These are phyloP conservation scores for Chloropsis cyanopogon DNA, from an alignment of 2,113 vertebrate species.

Conservation along the genomic window DNA sequence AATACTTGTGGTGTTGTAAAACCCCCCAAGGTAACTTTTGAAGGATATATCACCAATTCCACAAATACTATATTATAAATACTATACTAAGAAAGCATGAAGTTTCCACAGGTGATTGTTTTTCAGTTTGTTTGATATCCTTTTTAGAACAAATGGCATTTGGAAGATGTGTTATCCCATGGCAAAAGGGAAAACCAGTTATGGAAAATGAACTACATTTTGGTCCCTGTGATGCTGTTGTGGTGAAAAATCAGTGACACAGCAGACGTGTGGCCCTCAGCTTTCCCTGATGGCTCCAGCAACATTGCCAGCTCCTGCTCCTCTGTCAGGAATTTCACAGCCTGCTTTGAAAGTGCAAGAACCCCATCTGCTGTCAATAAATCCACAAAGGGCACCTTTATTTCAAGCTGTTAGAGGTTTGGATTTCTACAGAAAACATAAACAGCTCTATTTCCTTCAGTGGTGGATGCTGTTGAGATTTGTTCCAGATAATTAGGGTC, in stretches of 20 bases:
- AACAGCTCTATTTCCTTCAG: neutral
- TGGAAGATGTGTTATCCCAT: neutral
- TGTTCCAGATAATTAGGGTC: neutral
- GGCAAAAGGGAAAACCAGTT: neutral
- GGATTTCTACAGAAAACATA: neutral
- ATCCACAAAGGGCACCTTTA: neutral
- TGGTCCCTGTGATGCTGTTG: neutral
- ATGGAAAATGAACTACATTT: neutral
- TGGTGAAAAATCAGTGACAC: neutral
- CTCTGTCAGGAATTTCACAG: conserved; percentile 13
- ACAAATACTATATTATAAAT: rapidly evolving
- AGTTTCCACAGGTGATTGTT: neutral
- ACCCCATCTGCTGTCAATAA: neutral
- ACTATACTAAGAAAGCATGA: neutral
- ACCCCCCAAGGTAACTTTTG: neutral
- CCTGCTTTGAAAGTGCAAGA: neutral
- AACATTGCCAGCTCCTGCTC: conserved; percentile 1
- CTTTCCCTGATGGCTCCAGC: conserved; percentile 31
- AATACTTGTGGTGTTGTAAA: neutral
- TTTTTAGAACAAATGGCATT: neutral
- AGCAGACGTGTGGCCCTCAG: neutral
- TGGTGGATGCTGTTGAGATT: neutral
- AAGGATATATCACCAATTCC: neutral
- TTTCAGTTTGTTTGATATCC: neutral
- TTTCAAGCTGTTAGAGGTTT: neutral